phyloP scores from a whole-genome alignment of 1,140 invertebrate genomes.

The Teleopsis dalmanni region DNA sequence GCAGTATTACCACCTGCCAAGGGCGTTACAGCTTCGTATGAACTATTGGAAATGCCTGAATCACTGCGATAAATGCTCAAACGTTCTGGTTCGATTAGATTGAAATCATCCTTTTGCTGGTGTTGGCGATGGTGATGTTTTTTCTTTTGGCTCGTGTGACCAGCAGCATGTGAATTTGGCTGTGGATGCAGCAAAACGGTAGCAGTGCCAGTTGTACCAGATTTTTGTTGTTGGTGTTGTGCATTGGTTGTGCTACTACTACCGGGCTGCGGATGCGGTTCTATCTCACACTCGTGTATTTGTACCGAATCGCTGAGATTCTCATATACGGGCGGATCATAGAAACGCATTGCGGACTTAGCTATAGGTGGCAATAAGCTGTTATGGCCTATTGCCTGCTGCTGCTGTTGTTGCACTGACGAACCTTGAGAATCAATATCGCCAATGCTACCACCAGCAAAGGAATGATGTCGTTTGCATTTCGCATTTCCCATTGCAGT shows the following conservation, averaged over 20 bases:
- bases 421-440: slow-evolving; percentile 27
- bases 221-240: neutral
- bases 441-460: slow-evolving; percentile 32
- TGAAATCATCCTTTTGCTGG: slow-evolving; percentile 35
- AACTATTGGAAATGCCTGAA: slow-evolving; percentile 43
- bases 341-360: slow-evolving; percentile 19
- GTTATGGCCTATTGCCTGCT: neutral
- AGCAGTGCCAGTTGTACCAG: slow-evolving; percentile 15
- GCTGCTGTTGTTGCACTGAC: neutral
- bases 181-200: slow-evolving; percentile 30
- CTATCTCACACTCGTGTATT: slow-evolving; percentile 37
- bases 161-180: slow-evolving; percentile 2
- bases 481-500: slow-evolving; percentile 13
- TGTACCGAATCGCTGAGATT: slow-evolving; percentile 49
- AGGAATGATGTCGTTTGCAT: slow-evolving; percentile 38
- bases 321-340: slow-evolving; percentile 42
- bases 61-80: slow-evolving; percentile 42
- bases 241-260: slow-evolving; percentile 8
- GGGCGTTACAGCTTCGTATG: slow-evolving; percentile 31
- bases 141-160: slow-evolving; percentile 21
- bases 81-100: slow-evolving; percentile 35
- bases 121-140: slow-evolving; percentile 39
- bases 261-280: slow-evolving; percentile 12
- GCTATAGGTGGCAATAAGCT: no score
- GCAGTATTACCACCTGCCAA: neutral